These are phyloP conservation scores for Eumerus sabulonum DNA, from an alignment of 2,888 invertebrate genomes.

Conservation along the genomic window DNA sequence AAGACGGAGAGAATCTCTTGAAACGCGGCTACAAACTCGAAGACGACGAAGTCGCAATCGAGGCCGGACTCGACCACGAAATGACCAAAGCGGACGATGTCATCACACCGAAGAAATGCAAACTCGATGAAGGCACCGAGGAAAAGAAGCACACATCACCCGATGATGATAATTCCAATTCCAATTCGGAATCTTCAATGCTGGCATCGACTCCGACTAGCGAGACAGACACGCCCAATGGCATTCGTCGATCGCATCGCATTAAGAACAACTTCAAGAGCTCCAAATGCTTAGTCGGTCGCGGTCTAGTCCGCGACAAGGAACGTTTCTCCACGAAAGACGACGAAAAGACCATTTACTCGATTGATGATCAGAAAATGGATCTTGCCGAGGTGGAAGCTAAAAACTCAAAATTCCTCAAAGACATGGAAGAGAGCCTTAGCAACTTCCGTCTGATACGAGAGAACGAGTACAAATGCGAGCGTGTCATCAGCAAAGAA, in stretches of 20 bases:
- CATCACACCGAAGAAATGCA: slow-evolving; percentile 44
- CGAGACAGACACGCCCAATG: slow-evolving; percentile 65
- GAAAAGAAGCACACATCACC: slow-evolving; percentile 27
- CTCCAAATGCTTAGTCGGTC: slow-evolving; percentile 80
- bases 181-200: slow-evolving; percentile 44
- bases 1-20: slow-evolving; percentile 75
- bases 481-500: slow-evolving; percentile 92
- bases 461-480: slow-evolving; percentile 92
- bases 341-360: slow-evolving; percentile 77
- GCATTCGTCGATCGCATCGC: slow-evolving; percentile 86
- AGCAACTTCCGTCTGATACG: slow-evolving; percentile 89
- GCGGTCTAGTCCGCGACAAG: slow-evolving; percentile 83
- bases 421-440: slow-evolving; percentile 80
- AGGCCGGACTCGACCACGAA: slow-evolving; percentile 18
- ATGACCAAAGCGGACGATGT: slow-evolving; percentile 33
- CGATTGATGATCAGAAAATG: slow-evolving; percentile 75
- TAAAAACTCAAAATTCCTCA: slow-evolving; percentile 76
- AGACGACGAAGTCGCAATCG: slow-evolving; percentile 68
- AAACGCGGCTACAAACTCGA: slow-evolving; percentile 75
- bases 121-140: slow-evolving; percentile 43
- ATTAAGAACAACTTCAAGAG: slow-evolving; percentile 85
- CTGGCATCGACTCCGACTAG: slow-evolving; percentile 42
- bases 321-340: slow-evolving; percentile 74
- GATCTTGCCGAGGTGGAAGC: slow-evolving; percentile 75
- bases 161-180: slow-evolving; percentile 68